Evolutionary conservation across 2,113 vertebrate genomes (phyloP), one percentile per base, ranked within the genome.

Genomic region (Hippocampus abdominalis): DNA sequence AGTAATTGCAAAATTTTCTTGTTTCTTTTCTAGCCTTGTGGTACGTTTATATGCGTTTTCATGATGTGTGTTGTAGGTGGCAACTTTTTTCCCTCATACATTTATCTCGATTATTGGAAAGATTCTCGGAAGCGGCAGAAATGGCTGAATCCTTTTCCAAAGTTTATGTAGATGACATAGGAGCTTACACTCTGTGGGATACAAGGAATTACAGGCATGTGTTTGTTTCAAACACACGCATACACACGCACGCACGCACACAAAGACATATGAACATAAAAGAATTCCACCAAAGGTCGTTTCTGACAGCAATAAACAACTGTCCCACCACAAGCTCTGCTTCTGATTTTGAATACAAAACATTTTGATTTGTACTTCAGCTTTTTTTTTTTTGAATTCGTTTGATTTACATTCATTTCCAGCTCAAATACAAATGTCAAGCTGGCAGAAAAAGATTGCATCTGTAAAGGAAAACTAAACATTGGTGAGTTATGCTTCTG

Each of bases 331-430:
- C 84, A 86, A 77, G 40, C 74, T 82, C 86, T 83, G 75, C 68
- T 84, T 87, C 79, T 77, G 73, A 87, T 84, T 89, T 75, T 36
- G 67, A 77, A 83, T 59, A 69, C 82, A 80, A 87, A 89, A 88
- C 85, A 84, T 87, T 87, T 84, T 78, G 76, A 88, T 90, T 89
- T 83, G 68, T 75, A 68, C 71, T 75, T 32, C 54, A 76, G 69
- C 78, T 82, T 87, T 64, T 86, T 54, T 49, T 84, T 87, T 64
- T 86, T 75, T 86, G 87, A 86, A 79, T 84, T 89, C 86, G 78
- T 85, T 87, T 86, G 78, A 81, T 86, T 84, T 68, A 73, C 76
- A 82, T 84, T 86, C 73, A 72, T 81, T 83, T 81, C 59, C 48
- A 78, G 78, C 64, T 70, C 54, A 67, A 72, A 82, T 42, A 53